Evolutionary conservation across 2,797 vertebrate genomes (phyloP), one percentile per base, ranked within the genome.

Genomic region (Gadopsis marmoratus): DNA sequence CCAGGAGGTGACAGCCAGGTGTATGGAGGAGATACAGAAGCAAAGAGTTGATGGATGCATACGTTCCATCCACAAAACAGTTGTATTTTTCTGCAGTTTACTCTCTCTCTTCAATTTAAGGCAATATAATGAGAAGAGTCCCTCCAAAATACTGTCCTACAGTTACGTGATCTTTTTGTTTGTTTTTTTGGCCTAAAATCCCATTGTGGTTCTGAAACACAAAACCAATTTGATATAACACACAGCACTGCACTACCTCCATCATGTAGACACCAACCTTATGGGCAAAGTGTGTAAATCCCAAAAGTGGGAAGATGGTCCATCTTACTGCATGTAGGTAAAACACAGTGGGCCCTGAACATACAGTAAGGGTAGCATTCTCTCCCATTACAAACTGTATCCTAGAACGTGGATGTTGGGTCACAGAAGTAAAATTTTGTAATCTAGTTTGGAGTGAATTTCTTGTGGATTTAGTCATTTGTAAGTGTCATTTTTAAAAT

Each of bases 281-380:
- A 64, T 63, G 31, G 39, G 54, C 61, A 79, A 59, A 83, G 71
- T 78, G 29, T 86, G 26, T 73, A 71, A 86, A 81, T 86, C 77
- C 77, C 77, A 59, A 53, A 76, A 67, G 69, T 47, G 33, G 19
- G 73, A 76, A 74, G 62, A 81, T 71, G 50, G 51, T 59, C 47
- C 61, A 72, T 81, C 71, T 81, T 90, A 84, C 39, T 31, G 72
- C 71, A 79, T 82, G 63, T 74, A 87, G 81, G 79, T 87, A 68
- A 79, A 78, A 78, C 61, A 71, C 64, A 60, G 29, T 56, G 39
- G 60, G 31, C 41, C 53, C 53, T 35, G 47, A 45, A 64, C 35
- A 65, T 45, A 59, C 35, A 65, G 47, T 11, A 60, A 65, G 14
- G 71, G 21, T 53, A 74, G 19, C 48, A 59, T 66, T 41, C 7